phyloP scores from a whole-genome alignment of 2,113 vertebrate species.

The Pipa parva region DNA sequence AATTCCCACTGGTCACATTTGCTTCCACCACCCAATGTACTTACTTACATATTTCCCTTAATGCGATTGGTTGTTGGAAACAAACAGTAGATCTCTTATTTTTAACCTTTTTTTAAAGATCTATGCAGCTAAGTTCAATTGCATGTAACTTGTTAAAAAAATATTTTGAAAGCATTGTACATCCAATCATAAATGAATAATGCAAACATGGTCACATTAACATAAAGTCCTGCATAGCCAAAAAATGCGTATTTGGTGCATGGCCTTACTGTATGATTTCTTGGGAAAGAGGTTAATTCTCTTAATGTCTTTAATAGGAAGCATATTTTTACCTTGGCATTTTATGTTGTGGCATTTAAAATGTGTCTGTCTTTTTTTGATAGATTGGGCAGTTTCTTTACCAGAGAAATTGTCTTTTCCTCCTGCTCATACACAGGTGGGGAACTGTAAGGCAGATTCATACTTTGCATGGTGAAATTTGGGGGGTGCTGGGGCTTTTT shows the following conservation, averaged over 20 bases:
- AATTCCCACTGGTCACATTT: too few species aligned
- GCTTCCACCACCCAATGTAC: too few species aligned
- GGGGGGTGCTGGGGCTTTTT: constrained; percentile 82
- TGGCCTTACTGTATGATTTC: background rate
- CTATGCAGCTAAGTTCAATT: too few species aligned
- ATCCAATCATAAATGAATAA: constrained; percentile 46
- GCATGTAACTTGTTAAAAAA: too few species aligned
- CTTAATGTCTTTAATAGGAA: background rate
- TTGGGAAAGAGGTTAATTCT: too few species aligned
- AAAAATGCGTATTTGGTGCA: background rate
- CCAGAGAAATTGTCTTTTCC: background rate
- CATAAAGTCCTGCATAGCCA: background rate
- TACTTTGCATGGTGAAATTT: constrained; percentile 82
- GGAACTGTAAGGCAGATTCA: constrained; percentile 72
- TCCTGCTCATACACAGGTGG: constrained; percentile 79
- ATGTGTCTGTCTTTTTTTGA: constrained; percentile 38
- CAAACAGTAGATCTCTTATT: too few species aligned
- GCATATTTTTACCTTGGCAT: constrained; percentile 8
- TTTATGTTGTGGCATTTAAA: constrained; percentile 4
- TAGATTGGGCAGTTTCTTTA: constrained; percentile 15
- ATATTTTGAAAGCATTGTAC: constrained; percentile 34
- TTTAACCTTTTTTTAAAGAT: too few species aligned
- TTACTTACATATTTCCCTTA: too few species aligned
- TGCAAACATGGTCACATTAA: constrained; percentile 22
- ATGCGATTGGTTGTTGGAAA: too few species aligned